A percentile compares a stretch with the other conserved stretches of the same genome.
Evolutionary conservation across 2,797 vertebrate genomes (phyloP).

Genomic region (Darevskia mixta): DNA sequence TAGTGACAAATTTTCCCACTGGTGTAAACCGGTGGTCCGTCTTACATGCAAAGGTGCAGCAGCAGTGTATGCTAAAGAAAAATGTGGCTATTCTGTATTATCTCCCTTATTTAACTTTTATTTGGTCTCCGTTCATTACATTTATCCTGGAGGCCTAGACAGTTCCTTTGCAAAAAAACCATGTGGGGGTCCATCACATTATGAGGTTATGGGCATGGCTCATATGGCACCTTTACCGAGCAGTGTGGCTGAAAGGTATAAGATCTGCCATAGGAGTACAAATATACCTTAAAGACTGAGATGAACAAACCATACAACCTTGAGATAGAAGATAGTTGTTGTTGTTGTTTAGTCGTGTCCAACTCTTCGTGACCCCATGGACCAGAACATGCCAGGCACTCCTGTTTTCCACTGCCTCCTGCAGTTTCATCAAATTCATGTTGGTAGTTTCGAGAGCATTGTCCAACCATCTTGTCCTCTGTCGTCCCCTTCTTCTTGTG

Average conservation of each 20-base stretch:
- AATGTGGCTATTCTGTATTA: slow-evolving; percentile 37
- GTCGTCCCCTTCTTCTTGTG: no score
- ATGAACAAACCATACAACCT: not conserved
- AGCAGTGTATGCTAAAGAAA: slow-evolving; percentile 43
- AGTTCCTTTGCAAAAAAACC: not conserved
- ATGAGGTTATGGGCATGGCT: not conserved
- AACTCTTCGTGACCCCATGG: no score
- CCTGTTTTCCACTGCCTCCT: no score
- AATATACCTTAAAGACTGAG: not conserved
- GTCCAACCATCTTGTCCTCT: no score
- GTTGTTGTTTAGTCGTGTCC: no score
- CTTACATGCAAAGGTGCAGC: slow-evolving; percentile 44
- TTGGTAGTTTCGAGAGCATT: no score
- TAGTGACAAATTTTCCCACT: slow-evolving; percentile 45
- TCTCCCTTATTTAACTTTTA: slow-evolving; percentile 26
- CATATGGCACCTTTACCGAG: not conserved
- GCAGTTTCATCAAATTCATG: no score
- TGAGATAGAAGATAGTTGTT: not conserved
- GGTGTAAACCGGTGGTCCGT: slow-evolving; percentile 49
- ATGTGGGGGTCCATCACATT: not conserved
- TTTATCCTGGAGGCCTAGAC: not conserved
- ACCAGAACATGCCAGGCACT: no score
- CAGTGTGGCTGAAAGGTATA: not conserved
- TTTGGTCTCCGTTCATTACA: slow-evolving; percentile 34
- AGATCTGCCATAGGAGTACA: not conserved